Percentiles rank a stretch among this genome's conserved stretches.
phyloP scores from a whole-genome alignment of 2,797 vertebrate species.

The Dermochelys coriacea region DNA sequence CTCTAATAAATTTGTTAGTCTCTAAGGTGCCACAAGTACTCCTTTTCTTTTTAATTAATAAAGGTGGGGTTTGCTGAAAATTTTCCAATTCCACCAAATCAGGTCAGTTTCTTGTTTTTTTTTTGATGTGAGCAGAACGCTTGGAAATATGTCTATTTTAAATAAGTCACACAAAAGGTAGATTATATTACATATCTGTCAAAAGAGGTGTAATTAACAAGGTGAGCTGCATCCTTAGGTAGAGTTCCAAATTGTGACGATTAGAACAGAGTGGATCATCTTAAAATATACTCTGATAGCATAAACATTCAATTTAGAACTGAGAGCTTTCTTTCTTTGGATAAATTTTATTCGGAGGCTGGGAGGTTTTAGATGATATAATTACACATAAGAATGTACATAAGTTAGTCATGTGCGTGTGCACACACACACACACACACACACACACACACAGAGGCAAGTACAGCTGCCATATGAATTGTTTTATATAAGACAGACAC shows the following conservation, averaged over 20 bases:
- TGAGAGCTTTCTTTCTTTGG: background rate
- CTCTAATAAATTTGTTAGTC: no score
- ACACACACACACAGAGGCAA: background rate
- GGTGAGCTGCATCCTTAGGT: background rate
- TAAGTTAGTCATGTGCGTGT: background rate
- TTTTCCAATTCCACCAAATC: conserved; percentile 66
- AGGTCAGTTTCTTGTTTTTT: conserved; percentile 47
- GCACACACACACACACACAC: no score
- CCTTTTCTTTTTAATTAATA: conserved; percentile 53
- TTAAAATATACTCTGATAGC: background rate
- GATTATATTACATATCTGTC: background rate
- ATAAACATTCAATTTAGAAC: background rate
- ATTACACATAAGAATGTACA: background rate
- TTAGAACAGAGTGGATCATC: background rate
- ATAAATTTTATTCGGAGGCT: background rate
- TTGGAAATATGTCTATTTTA: background rate
- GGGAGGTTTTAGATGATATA: background rate
- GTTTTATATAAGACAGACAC: background rate
- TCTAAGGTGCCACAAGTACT: no score
- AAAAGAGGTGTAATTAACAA: background rate
- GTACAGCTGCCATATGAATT: background rate
- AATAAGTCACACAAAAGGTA: conserved; percentile 1
- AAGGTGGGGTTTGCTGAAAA: conserved; percentile 58
- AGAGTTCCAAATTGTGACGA: background rate
- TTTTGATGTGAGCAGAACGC: conserved; percentile 1